These are phyloP conservation scores for Drosophila nasuta DNA, from an alignment of 1,140 invertebrate genomes.

Conservation along the genomic window DNA sequence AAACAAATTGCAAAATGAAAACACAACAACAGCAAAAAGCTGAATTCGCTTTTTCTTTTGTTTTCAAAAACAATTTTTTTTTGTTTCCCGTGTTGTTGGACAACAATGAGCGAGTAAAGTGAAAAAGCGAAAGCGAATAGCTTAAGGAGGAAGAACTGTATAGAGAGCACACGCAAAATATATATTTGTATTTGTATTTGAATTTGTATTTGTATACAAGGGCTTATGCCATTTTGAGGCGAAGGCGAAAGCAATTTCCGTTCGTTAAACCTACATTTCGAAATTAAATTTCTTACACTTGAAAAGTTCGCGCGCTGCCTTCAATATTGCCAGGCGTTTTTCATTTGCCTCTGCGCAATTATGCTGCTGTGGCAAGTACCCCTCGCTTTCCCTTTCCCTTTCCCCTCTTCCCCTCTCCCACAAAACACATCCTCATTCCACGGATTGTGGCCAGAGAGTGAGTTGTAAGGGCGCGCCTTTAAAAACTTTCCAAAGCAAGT, in stretches of 20 bases:
- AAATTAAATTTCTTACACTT: slow-evolving; percentile 83
- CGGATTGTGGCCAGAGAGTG: neutral
- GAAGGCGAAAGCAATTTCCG: slow-evolving; percentile 78
- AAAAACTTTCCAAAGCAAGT: slow-evolving; percentile 41
- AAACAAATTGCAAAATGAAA: slow-evolving; percentile 75
- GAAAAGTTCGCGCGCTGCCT: slow-evolving; percentile 70
- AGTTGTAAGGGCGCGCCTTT: slow-evolving; percentile 31
- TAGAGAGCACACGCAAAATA: slow-evolving; percentile 20
- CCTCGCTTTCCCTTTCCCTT: too few species aligned
- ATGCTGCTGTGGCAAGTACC: slow-evolving; percentile 33
- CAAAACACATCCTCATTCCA: too few species aligned
- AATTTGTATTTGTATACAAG: slow-evolving; percentile 12
- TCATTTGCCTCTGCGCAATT: slow-evolving; percentile 75
- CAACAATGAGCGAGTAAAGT: slow-evolving; percentile 18
- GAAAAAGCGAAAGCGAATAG: slow-evolving; percentile 44
- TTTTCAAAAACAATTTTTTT: slow-evolving; percentile 15
- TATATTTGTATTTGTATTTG: too few species aligned
- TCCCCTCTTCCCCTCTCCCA: too few species aligned
- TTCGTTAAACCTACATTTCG: slow-evolving; percentile 83
- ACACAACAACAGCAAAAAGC: slow-evolving; percentile 45
- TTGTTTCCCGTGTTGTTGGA: slow-evolving; percentile 21
- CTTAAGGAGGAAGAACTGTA: slow-evolving; percentile 17
- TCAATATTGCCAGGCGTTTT: slow-evolving; percentile 73
- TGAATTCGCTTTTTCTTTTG: slow-evolving; percentile 53
- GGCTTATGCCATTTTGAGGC: slow-evolving; percentile 64